These are phyloP conservation scores for Drosophila neonasuta DNA, from an alignment of 2,888 invertebrate genomes.

Conservation along the genomic window DNA sequence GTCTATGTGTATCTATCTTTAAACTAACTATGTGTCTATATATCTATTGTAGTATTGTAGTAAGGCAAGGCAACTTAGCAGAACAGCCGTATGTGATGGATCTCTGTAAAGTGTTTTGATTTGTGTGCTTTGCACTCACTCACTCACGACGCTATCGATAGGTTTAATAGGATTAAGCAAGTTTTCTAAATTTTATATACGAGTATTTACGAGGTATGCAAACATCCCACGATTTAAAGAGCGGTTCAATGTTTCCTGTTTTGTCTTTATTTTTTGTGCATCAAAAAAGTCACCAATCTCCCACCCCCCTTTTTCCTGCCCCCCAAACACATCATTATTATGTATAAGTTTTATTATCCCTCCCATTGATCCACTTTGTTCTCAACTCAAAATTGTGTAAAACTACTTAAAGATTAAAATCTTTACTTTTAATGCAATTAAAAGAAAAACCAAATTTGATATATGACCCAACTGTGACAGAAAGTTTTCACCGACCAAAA, in stretches of 20 bases:
- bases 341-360: slow-evolving; percentile 1
- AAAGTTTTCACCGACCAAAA: slow-evolving; percentile 28
- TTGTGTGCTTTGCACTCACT: slow-evolving; percentile 33
- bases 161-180: slow-evolving; percentile 61
- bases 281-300: slow-evolving; percentile 49
- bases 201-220: slow-evolving; percentile 63
- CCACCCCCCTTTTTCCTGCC: neutral
- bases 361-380: neutral
- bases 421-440: slow-evolving; percentile 60
- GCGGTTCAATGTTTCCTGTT: slow-evolving; percentile 76
- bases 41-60: slow-evolving; percentile 51
- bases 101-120: slow-evolving; percentile 65
- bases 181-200: slow-evolving; percentile 46
- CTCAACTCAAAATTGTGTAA: slow-evolving; percentile 19
- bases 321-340: neutral
- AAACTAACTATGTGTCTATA: slow-evolving; percentile 30
- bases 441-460: slow-evolving; percentile 50
- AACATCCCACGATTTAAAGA: slow-evolving; percentile 70
- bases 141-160: slow-evolving; percentile 45
- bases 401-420: slow-evolving; percentile 23
- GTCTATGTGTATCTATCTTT: slow-evolving; percentile 2
- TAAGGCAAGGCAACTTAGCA: slow-evolving; percentile 55
- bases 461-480: slow-evolving; percentile 48
- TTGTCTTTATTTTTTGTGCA: slow-evolving; percentile 69
- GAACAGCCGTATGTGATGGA: slow-evolving; percentile 75